Base-by-base conservation (phyloP, 2,888 invertebrate genomes). In the Teleogryllus oceanicus region DNA sequence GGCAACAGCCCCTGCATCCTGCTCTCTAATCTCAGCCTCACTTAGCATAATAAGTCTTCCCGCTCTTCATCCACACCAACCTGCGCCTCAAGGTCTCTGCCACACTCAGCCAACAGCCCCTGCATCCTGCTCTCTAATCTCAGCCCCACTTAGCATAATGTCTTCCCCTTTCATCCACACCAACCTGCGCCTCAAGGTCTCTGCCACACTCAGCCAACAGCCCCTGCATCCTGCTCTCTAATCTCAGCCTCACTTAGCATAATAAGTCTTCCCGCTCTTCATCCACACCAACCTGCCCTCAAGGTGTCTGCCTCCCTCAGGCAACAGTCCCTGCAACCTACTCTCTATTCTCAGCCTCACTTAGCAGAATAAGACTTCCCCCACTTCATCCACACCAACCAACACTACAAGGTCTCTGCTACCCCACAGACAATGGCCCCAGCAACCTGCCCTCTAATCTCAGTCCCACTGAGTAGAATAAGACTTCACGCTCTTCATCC, bases 401-500 rank as follows among this genome's bases (percentile, higher is more conserved):
- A 96, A 83, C 91, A 93, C 85, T 89, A 96, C 83, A 93, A 94
- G 89, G 94, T 93, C 85, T 84, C 24, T 24, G 24, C 24, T 2
- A 2, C 24, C 24, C 2, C 24, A 2, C 3, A 24, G 24, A 2
- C 24, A 24, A 24, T 2, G 2, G 24, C 3, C 24, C 24, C 24
- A 2, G 24, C 24, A 24, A 24, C 24, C 24, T 24, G 24, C 24
- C 2, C 24, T 24, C 24, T 24, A 24, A 24, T 24, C 24, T 24
- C 24, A 24, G 24, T 85, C 83, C 49, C 13, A 74, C 16, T 2
- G 10, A 8, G 20, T 24, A 18, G 20, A 18, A 50, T 79, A 3
- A 2, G 96, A 95, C 83, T 96, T 97, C 87, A 97, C 97, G 12
- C 89, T 98, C 81, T 96, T 94, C 87, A 92, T 97, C 86, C 95